Evolutionary conservation across 2,888 invertebrate species (phyloP).

Genomic region (Bursaphelenchus okinawaensis): DNA sequence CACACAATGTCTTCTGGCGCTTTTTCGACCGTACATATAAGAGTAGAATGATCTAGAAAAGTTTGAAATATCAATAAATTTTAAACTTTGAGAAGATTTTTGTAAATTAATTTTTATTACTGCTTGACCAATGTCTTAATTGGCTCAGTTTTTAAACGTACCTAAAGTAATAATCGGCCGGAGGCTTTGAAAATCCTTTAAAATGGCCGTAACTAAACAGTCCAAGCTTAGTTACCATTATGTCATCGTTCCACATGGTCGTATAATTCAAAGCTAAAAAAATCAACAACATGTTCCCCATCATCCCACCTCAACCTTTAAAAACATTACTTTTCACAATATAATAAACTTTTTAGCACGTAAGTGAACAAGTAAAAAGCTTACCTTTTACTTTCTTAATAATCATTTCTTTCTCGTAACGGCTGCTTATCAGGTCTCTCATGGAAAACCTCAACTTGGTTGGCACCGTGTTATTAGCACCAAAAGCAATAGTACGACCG

Average conservation of each 20-base stretch:
- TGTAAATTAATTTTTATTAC: constrained; percentile 3
- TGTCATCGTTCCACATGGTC: constrained; percentile 44
- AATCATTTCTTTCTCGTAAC: background rate
- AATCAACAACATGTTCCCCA: too few relatives aligned
- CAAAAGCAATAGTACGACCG: constrained; percentile 14
- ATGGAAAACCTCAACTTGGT: background rate
- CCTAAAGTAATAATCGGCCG: constrained; percentile 59
- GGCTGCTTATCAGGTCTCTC: background rate
- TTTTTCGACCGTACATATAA: constrained; percentile 18
- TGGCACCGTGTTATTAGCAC: background rate
- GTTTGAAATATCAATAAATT: background rate
- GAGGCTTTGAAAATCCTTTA: constrained; percentile 56
- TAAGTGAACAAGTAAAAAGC: too few relatives aligned
- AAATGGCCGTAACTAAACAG: constrained; percentile 40
- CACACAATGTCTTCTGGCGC: constrained; percentile 8
- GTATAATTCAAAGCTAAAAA: too few relatives aligned
- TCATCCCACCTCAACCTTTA: too few relatives aligned
- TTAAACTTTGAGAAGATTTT: too few relatives aligned
- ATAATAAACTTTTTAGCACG: background rate
- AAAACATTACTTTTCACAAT: background rate
- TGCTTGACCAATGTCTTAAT: background rate
- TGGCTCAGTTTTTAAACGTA: background rate
- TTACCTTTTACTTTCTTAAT: background rate
- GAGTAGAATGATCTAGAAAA: constrained; percentile 39
- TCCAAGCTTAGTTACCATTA: constrained; percentile 29